phyloP scores from a whole-genome alignment of 2,113 vertebrate species.

The Prionailurus viverrinus region DNA sequence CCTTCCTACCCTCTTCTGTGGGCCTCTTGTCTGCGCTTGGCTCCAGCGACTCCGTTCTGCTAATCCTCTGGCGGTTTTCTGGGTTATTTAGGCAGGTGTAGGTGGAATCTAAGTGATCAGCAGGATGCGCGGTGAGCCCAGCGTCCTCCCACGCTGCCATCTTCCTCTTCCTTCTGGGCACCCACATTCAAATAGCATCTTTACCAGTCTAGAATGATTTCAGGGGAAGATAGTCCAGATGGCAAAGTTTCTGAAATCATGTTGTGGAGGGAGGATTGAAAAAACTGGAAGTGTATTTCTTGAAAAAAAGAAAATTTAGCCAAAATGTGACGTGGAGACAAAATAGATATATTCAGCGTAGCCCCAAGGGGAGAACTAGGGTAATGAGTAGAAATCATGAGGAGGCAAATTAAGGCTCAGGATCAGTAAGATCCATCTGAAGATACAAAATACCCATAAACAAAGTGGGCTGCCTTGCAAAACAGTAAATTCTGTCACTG shows the following conservation, averaged over 20 bases:
- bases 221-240: constrained; percentile 50
- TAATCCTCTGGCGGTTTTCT: too few species aligned
- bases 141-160: too few species aligned
- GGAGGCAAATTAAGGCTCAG: constrained; percentile 62
- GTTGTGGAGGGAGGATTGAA: constrained; percentile 25
- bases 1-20: too few species aligned
- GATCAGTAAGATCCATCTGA: constrained; percentile 67
- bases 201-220: constrained; percentile 37
- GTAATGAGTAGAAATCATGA: constrained; percentile 57
- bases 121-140: too few species aligned
- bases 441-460: constrained; percentile 61
- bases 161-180: background rate
- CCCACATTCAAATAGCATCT: constrained; percentile 56
- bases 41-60: too few species aligned
- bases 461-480: constrained; percentile 34
- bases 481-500: constrained; percentile 46
- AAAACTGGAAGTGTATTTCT: constrained; percentile 58
- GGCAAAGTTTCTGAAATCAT: constrained; percentile 45
- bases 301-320: constrained; percentile 64
- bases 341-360: constrained; percentile 63
- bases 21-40: too few species aligned
- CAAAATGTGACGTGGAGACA: constrained; percentile 60
- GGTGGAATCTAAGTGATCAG: too few species aligned
- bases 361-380: constrained; percentile 41
- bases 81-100: too few species aligned